Evolutionary conservation across 1,140 invertebrate species (phyloP).

Genomic region (Eriocheir sinensis): DNA sequence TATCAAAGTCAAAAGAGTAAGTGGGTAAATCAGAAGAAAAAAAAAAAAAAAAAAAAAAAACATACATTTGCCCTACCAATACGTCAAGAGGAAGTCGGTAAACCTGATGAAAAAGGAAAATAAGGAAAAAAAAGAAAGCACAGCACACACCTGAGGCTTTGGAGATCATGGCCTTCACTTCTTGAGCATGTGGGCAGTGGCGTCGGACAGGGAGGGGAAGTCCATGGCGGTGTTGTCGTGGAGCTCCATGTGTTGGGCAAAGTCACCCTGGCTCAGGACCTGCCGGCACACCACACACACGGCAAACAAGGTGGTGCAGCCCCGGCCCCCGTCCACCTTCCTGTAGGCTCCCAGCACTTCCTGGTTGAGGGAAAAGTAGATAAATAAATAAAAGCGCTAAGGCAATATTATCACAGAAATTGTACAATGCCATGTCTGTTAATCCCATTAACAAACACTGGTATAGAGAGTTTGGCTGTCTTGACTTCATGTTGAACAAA

Average conservation of each 20-base stretch:
- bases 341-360: conserved; percentile 72
- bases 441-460: too few relatives aligned
- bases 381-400: neutral
- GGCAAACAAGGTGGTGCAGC: conserved; percentile 79
- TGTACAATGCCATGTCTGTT: too few relatives aligned
- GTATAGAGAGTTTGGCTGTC: too few relatives aligned
- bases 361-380: conserved; percentile 39
- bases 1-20: too few relatives aligned
- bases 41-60: too few relatives aligned
- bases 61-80: too few relatives aligned
- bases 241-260: conserved; percentile 79
- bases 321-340: conserved; percentile 73
- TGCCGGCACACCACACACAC: conserved; percentile 82
- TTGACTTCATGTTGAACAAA: too few relatives aligned
- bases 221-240: conserved; percentile 58
- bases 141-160: too few relatives aligned
- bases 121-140: too few relatives aligned
- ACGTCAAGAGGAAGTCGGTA: too few relatives aligned
- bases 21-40: too few relatives aligned
- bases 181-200: conserved; percentile 57
- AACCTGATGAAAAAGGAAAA: neutral
- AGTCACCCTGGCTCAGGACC: conserved; percentile 81
- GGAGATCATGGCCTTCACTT: conserved; percentile 43
- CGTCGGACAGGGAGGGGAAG: conserved; percentile 61
- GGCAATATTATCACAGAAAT: too few relatives aligned